Base-by-base conservation (phyloP, 1,140 invertebrate species). In the Drosophila tsacasi region DNA sequence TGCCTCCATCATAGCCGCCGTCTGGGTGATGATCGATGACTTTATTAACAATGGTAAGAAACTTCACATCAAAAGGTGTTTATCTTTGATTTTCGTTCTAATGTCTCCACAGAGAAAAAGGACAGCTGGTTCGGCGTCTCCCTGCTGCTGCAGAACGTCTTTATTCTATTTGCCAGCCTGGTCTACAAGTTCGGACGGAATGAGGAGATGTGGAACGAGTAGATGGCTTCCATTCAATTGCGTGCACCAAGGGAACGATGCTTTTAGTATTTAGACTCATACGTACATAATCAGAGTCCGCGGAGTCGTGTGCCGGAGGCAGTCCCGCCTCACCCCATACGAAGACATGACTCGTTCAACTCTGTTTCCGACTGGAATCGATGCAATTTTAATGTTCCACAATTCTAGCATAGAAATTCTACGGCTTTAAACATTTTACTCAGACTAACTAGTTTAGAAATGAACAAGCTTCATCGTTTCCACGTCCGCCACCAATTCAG, bases 181-280 rank as follows among this genome's bases (percentile, higher is more conserved):
- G 95, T 98, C 27, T 99, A 97, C 94, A 99, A 99, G 94, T 99
- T 99, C 94, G 98, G 98, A 13, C 95, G 98, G 87, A 96, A 96
- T 47, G 98, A 99, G 94, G 98, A 99, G 91, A 93, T 96, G 9
- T 97, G 96, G 96, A 94, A 94, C 63, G 95, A 94, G 59, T 93
- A 79, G 92, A 79, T 44, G 32, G 23, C 50, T 42, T 65, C 39
- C 13, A 57, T 64, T 32, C 17, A 40, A n/a, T 23, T 32, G 4
- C 15, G 23, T 40, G 32, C 57, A 54, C 39, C 30, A 37, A 10
- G 30, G 40, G 42, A 73, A 55, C 44, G 59, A 57, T 73, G 54
- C 67, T 73, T 73, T 73, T 73, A 73, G 67, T 73, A 73, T 61
- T 72, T 73, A 74, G 30, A 73, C 46, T 65, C 57, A 49, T 74